A percentile compares a stretch with the other conserved stretches of the same genome.
Evolutionary conservation across 1,140 invertebrate species (phyloP).

Genomic region (Drosophila busckii): DNA sequence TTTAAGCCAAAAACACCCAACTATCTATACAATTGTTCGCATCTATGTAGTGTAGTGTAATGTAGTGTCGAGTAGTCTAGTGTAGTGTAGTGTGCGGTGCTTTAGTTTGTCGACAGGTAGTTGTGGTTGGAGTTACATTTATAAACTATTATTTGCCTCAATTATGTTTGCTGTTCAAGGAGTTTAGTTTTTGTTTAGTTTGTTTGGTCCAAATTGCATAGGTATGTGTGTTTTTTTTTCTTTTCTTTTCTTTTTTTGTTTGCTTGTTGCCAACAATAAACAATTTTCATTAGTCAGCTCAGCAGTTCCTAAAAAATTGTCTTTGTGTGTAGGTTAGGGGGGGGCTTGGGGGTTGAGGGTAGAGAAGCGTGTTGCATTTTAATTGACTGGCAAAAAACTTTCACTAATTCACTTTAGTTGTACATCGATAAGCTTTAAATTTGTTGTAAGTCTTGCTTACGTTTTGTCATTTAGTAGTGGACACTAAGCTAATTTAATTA

Average conservation of each 20-base stretch:
- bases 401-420: slow-evolving; percentile 27
- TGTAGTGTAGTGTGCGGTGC: slow-evolving; percentile 23
- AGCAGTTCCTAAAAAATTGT: too few relatives aligned
- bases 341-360: background rate
- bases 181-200: background rate
- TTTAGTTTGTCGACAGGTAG: slow-evolving; percentile 41
- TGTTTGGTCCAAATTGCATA: slow-evolving; percentile 4
- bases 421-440: slow-evolving; percentile 34
- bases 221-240: too few relatives aligned
- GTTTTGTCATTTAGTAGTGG: slow-evolving; percentile 7
- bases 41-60: too few relatives aligned
- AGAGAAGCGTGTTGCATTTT: slow-evolving; percentile 1
- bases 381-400: slow-evolving; percentile 43
- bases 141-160: background rate
- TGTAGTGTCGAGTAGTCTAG: too few relatives aligned
- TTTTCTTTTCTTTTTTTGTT: too few relatives aligned
- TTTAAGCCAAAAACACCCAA: too few relatives aligned
- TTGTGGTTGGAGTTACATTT: slow-evolving; percentile 31
- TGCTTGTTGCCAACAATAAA: too few relatives aligned
- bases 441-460: slow-evolving; percentile 4
- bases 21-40: too few relatives aligned
- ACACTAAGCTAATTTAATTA: slow-evolving; percentile 54
- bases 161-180: background rate
- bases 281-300: too few relatives aligned
- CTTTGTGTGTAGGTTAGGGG: background rate